Evolutionary conservation across 1,140 invertebrate species (phyloP).

Genomic region (Rhyacophila brunnea): DNA sequence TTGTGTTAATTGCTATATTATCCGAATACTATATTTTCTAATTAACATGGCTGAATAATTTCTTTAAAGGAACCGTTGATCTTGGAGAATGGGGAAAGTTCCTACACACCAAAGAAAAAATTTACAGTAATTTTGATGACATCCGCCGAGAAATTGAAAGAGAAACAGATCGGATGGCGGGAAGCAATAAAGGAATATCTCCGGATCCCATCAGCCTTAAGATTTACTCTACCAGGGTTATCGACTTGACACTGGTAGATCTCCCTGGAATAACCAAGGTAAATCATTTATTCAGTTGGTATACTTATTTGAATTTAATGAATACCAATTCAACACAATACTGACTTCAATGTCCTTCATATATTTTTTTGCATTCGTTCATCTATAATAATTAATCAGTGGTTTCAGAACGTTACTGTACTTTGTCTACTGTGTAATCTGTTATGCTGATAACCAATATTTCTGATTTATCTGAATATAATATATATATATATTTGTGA

Average conservation of each 20-base stretch:
- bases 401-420: too few species aligned
- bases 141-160: conserved; percentile 89
- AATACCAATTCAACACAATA: too few species aligned
- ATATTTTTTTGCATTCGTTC: too few species aligned
- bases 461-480: too few species aligned
- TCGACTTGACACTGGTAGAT: conserved; percentile 97
- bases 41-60: too few species aligned
- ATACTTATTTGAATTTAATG: too few species aligned
- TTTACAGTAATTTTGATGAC: conserved; percentile 91
- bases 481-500: too few species aligned
- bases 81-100: conserved; percentile 95
- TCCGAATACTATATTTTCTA: too few species aligned
- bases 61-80: conserved; percentile 73
- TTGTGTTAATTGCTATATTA: too few species aligned
- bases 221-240: conserved; percentile 89
- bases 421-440: too few species aligned
- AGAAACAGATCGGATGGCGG: conserved; percentile 92
- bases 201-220: conserved; percentile 95
- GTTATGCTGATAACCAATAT: too few species aligned
- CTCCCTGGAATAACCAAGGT: conserved; percentile 98
- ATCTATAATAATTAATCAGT: background rate
- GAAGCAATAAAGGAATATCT: conserved; percentile 95
- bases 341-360: too few species aligned
- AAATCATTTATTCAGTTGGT: conserved; percentile 11
- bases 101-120: conserved; percentile 86